Base-by-base conservation (phyloP, 2,113 vertebrate species). In the Elaphurus davidianus region DNA sequence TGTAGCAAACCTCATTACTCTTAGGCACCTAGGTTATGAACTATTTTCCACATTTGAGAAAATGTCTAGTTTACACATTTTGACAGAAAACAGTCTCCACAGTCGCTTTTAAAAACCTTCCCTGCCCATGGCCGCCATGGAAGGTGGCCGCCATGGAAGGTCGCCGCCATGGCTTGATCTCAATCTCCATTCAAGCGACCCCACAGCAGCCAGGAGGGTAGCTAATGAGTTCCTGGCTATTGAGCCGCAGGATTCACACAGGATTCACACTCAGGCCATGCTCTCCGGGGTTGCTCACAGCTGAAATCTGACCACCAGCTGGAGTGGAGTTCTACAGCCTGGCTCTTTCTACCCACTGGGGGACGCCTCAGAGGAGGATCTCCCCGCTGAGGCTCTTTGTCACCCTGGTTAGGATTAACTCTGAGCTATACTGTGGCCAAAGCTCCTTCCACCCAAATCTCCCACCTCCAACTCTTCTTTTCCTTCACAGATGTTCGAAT, bases 141-240 rank as follows among this genome's bases (percentile, higher is more conserved):
- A 90, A 5, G 4, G 15, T 2, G 5, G 27, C 19, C 13, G 0
- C 6, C 10, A 15, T 0, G 28, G 36, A 90, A 4, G 4, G 19
- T 2, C 7, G 28, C 19, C 11, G 0, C 6, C 11, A 14, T 27
- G 6, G 2, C 71, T 43, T 27, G 71, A 76, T 14, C 40, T 30
- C 4, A 21, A 23, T 28, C 4, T 60, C 64, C 54, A 47, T 7
- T 43, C 14, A 17, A 40, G 3, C 13, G 10, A 19, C 7, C 1
- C 1, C 3, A 0, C 36, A 9, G 33, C 25, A 57, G 15, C 15
- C 3, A 5, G 3, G 0, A 19, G 33, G 1, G 6, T 2, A 3
- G 17, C 19, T 23, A 47, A 7, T 2, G 17, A 7, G 7, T 7
- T 21, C 60, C 57, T 7, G 3, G 67, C 60, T 78, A 3, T 21